These are phyloP conservation scores for Oceanodroma tethys DNA, from an alignment of 2,113 vertebrate genomes.

Conservation along the genomic window DNA sequence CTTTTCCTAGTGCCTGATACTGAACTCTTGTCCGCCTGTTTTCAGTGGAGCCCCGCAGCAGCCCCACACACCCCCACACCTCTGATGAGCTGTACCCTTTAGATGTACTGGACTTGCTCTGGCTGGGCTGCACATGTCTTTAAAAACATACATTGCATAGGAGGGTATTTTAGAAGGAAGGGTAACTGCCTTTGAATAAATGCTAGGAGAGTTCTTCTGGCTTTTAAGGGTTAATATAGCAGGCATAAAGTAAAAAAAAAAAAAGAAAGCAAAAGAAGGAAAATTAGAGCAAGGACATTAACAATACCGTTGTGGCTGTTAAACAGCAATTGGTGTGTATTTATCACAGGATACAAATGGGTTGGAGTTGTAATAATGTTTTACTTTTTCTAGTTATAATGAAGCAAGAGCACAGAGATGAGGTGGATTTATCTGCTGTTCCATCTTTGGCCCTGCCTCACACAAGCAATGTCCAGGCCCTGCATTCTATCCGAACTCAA, in stretches of 20 bases:
- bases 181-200: neutral
- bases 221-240: neutral
- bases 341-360: neutral
- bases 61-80: no score
- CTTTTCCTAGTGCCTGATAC: neutral
- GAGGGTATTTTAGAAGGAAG: neutral
- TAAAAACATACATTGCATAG: neutral
- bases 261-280: neutral
- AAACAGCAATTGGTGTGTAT: neutral
- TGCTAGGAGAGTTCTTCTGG: neutral
- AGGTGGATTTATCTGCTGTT: conserved; percentile 83
- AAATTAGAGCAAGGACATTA: neutral
- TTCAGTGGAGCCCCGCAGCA: neutral
- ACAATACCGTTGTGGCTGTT: neutral
- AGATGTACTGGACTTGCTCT: neutral
- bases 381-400: conserved; percentile 81
- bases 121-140: neutral
- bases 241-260: neutral
- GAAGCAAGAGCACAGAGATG: conserved; percentile 94
- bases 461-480: conserved; percentile 64
- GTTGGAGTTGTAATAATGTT: neutral
- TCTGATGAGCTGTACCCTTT: neutral
- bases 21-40: neutral
- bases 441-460: conserved; percentile 83
- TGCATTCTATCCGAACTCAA: conserved; percentile 78